Conservation (phyloP, 1,140 invertebrate genomes). For the Heliconius hewitsoni region DNA sequence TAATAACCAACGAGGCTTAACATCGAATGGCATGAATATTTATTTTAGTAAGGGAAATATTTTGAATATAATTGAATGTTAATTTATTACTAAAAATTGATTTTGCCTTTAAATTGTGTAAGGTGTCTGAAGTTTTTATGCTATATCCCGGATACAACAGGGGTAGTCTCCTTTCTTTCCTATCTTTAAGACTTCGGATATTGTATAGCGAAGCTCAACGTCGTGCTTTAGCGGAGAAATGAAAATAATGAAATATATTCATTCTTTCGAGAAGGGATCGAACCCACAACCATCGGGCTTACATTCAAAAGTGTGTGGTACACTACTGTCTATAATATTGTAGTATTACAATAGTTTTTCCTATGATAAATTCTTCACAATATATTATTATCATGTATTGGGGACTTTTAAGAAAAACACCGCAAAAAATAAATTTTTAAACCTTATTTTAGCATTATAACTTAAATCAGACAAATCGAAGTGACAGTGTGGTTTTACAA, state of each 20-base stretch:
- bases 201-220: too few species aligned
- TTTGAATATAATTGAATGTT: neutral
- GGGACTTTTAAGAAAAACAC: neutral
- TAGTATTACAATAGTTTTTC: too few species aligned
- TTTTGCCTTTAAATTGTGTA: neutral
- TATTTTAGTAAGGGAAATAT: neutral
- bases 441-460: neutral
- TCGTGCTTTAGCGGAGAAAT: too few species aligned
- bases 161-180: too few species aligned
- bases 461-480: neutral
- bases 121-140: neutral
- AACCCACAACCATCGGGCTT: too few species aligned
- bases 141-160: too few species aligned
- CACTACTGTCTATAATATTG: too few species aligned
- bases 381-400: neutral
- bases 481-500: neutral
- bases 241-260: too few species aligned
- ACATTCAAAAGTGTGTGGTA: too few species aligned
- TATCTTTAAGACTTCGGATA: too few species aligned
- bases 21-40: neutral
- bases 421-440: neutral
- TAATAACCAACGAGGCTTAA: neutral
- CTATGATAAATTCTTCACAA: too few species aligned
- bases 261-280: too few species aligned
- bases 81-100: neutral